Percentiles rank a stretch among this genome's conserved stretches.
Conservation (phyloP, 2,888 invertebrate species). For the Tachina lurida region DNA sequence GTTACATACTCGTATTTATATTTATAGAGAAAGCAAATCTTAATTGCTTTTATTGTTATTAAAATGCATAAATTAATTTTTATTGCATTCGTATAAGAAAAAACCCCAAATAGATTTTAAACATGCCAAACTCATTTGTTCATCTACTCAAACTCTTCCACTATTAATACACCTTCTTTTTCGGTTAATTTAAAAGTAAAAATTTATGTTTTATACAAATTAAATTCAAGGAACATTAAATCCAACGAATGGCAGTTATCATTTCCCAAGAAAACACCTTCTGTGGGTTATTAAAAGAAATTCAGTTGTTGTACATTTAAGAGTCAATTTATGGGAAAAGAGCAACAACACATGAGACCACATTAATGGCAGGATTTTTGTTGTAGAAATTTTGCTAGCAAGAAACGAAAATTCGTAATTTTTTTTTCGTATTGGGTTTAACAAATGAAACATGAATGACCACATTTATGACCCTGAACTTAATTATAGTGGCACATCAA, state of each 20-base stretch:
- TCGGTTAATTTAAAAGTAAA: conserved; percentile 51
- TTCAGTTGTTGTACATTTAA: conserved; percentile 49
- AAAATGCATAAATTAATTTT: conserved; percentile 80
- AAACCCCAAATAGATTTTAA: conserved; percentile 61
- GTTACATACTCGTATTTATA: neutral
- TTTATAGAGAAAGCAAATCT: conserved; percentile 61
- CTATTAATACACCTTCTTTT: conserved; percentile 14
- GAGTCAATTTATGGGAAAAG: conserved; percentile 49
- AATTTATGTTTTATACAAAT: conserved; percentile 58
- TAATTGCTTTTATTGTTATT: conserved; percentile 78
- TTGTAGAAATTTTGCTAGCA: conserved; percentile 21
- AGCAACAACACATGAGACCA: conserved; percentile 67
- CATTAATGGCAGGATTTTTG: conserved; percentile 58
- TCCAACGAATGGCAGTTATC: conserved; percentile 41
- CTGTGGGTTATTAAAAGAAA: conserved; percentile 62
- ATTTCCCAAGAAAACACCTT: conserved; percentile 64
- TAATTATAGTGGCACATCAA: conserved; percentile 59
- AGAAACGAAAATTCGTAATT: conserved; percentile 12
- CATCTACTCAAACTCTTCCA: neutral
- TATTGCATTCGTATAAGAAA: conserved; percentile 52
- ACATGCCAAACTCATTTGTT: conserved; percentile 63
- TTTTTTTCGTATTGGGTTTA: conserved; percentile 48
- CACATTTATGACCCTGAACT: conserved; percentile 77
- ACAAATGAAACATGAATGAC: conserved; percentile 78
- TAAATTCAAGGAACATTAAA: conserved; percentile 62